Evolutionary conservation across 2,797 vertebrate species (phyloP), one percentile per base, ranked within the genome.

Genomic region (Austrolebias charrua): DNA sequence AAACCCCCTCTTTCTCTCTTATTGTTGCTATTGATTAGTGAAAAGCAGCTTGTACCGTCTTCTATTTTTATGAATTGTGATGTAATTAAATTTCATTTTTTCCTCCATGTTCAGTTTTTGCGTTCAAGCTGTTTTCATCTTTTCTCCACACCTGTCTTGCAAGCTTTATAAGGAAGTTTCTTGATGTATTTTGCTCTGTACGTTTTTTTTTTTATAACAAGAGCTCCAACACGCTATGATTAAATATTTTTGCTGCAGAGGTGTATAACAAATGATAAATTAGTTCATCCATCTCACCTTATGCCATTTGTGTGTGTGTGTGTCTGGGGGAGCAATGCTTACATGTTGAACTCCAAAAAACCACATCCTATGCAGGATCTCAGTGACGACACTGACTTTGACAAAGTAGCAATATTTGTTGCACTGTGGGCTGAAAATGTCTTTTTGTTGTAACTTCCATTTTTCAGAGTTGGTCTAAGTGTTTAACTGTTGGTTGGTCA

Each of bases 1-100:
- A 44, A 57, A 47, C 19, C 31, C 68, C 48, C 20, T 60, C 44
- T 38, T 49, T 55, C 66, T 52, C 66, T 78, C 68, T 65, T 69
- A 47, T 79, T 71, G 33, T 57, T 46, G 67, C 44, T 51, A 24
- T 60, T 62, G 29, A 60, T 55, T 20, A 38, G 20, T 47, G 24
- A 66, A 50, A 69, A 66, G 38, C 53, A 62, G 43, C 49, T 69
- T 61, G 53, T 51, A 4, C 24, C 42, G 35, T 63, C 24, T 16
- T n/a, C 44, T 31, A 6, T 28, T 12, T 35, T 16, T 13, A 4
- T 52, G 15, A 57, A 20, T 50, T 24, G 11, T 10, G 55, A 33
- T 20, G 5, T 51, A 45, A 28, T 55, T 38, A 38, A 38, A 38
- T 9, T 6, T n/a, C 11, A 13, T 40, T 29, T 14, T 13, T 29